These are phyloP conservation scores for Synergus japonicus DNA, from an alignment of 2,888 invertebrate species.

Conservation along the genomic window DNA sequence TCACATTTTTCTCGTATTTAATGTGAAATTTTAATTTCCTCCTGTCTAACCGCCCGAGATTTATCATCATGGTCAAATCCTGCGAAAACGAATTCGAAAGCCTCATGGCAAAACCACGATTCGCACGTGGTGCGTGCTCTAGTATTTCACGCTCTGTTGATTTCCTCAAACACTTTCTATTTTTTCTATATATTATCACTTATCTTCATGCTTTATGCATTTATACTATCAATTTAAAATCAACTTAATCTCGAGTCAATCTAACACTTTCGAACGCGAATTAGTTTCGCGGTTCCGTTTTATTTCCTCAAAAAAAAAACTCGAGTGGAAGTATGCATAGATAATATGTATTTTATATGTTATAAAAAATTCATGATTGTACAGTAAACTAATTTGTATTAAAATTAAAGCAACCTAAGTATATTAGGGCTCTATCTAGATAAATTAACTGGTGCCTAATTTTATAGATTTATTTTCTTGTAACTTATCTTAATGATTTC, in stretches of 20 bases:
- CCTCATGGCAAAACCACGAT: not conserved
- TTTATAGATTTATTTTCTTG: not conserved
- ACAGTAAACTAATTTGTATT: not conserved
- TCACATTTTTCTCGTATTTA: not conserved
- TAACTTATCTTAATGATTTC: not conserved
- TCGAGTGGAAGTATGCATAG: not conserved
- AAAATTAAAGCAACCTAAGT: not conserved
- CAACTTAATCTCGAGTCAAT: constrained; percentile 22
- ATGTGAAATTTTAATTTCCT: not conserved
- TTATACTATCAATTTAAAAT: constrained; percentile 27
- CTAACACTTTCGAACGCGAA: constrained; percentile 28
- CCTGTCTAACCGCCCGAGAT: not conserved
- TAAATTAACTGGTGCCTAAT: not conserved
- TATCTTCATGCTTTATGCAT: constrained; percentile 33
- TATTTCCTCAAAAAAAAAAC: not conserved
- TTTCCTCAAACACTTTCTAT: constrained; percentile 19
- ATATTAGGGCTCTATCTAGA: not conserved
- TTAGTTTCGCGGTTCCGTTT: not conserved
- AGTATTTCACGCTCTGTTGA: constrained; percentile 32
- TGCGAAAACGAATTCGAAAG: constrained; percentile 33
- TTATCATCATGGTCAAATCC: constrained; percentile 17
- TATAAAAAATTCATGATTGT: not conserved
- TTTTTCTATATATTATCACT: constrained; percentile 20
- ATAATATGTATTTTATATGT: not conserved
- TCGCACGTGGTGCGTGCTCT: constrained; percentile 28